These are phyloP conservation scores for Mesoclemmys tuberculata DNA, from an alignment of 2,113 vertebrate species.

Conservation along the genomic window DNA sequence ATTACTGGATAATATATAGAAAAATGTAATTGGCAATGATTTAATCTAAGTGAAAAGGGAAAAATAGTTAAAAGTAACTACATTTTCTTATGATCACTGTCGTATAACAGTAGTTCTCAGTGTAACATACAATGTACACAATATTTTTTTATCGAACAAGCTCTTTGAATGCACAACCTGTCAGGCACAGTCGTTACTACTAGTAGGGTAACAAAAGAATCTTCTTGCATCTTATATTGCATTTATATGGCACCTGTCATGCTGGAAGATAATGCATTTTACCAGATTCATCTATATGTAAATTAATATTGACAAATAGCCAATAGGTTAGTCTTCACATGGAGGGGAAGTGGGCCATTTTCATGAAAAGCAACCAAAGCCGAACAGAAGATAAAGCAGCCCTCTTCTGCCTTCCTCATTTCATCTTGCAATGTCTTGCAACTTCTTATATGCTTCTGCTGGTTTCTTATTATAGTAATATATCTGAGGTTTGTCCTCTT, in stretches of 20 bases:
- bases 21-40: background rate
- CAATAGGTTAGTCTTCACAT: background rate
- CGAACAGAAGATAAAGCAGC: background rate
- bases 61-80: background rate
- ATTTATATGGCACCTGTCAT: background rate
- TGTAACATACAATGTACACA: background rate
- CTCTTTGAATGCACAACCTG: background rate
- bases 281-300: background rate
- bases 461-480: background rate
- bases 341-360: background rate
- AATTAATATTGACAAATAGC: background rate
- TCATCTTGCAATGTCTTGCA: background rate
- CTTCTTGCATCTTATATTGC: background rate
- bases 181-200: background rate
- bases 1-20: background rate
- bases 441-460: background rate
- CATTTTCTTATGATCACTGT: background rate
- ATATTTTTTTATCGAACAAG: background rate
- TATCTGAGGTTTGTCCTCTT: background rate
- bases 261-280: background rate
- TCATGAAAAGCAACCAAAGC: background rate
- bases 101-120: background rate
- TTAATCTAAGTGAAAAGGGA: background rate
- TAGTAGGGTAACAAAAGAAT: background rate
- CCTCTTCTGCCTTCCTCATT: rapidly evolving